phyloP scores from a whole-genome alignment of 2,888 invertebrate genomes.

The Phaonia tiefii region DNA sequence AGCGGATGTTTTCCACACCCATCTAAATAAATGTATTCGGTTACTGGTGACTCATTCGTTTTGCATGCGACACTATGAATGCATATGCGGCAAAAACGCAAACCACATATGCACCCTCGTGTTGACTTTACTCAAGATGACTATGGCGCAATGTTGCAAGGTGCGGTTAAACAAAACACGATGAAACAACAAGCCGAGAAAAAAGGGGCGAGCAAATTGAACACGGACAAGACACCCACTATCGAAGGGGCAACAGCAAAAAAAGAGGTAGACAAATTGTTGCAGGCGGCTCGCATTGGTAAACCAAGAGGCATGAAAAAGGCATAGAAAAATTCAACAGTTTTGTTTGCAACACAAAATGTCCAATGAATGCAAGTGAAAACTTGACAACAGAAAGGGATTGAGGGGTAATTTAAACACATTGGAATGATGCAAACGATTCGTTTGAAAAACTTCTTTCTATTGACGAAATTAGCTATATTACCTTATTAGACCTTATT shows the following conservation, averaged over 20 bases:
- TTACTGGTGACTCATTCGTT: slow-evolving; percentile 52
- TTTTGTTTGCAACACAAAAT: slow-evolving; percentile 42
- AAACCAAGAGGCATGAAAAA: slow-evolving; percentile 50
- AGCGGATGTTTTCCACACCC: too few relatives aligned
- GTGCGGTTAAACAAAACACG: slow-evolving; percentile 62
- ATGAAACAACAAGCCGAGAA: slow-evolving; percentile 47
- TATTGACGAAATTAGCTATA: too few relatives aligned
- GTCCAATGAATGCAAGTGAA: slow-evolving; percentile 67
- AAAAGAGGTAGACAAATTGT: slow-evolving; percentile 25
- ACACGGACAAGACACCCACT: slow-evolving; percentile 60
- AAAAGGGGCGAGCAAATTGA: slow-evolving; percentile 50
- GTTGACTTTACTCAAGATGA: slow-evolving; percentile 50
- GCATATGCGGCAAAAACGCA: slow-evolving; percentile 50
- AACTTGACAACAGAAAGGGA: background rate
- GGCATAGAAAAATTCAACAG: slow-evolving; percentile 22
- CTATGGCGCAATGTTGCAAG: slow-evolving; percentile 64
- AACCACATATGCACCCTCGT: slow-evolving; percentile 59
- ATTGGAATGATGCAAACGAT: too few relatives aligned
- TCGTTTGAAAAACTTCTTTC: too few relatives aligned
- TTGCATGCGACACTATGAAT: slow-evolving; percentile 36
- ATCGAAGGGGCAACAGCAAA: background rate
- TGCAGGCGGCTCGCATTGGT: slow-evolving; percentile 65
- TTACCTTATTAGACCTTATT: too few relatives aligned
- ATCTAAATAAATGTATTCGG: too few relatives aligned
- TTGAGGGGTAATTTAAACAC: too few relatives aligned